phyloP scores from a whole-genome alignment of 1,140 invertebrate species.

The Danaus plexippus region DNA sequence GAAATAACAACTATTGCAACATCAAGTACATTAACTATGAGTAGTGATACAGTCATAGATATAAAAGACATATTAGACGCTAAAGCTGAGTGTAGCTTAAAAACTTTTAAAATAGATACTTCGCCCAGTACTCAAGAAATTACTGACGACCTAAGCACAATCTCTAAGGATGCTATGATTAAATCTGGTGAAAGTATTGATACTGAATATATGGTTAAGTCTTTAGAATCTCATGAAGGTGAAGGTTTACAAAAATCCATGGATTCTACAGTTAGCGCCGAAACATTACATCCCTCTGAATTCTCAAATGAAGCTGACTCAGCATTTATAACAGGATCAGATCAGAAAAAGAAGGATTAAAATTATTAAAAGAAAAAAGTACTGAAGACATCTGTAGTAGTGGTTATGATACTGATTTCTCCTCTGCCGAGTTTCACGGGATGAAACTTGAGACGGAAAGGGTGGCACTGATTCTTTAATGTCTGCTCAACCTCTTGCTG shows the following conservation, averaged over 20 bases:
- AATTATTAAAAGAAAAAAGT: constrained; percentile 69
- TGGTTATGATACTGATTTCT: constrained; percentile 77
- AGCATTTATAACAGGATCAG: constrained; percentile 63
- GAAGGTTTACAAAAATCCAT: constrained; percentile 70
- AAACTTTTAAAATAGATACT: constrained; percentile 45
- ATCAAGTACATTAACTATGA: constrained; percentile 38
- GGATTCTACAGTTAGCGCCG: constrained; percentile 66
- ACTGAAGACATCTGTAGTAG: constrained; percentile 74
- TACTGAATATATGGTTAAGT: constrained; percentile 69
- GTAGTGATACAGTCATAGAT: constrained; percentile 37
- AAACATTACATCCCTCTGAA: constrained; percentile 69
- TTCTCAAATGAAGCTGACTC: constrained; percentile 69
- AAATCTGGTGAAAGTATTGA: constrained; percentile 73
- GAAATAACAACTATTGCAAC: constrained; percentile 20
- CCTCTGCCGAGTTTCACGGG: constrained; percentile 75
- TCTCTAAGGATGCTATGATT: constrained; percentile 72
- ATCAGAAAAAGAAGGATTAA: constrained; percentile 62
- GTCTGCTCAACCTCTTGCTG: constrained; percentile 61
- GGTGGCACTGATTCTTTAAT: constrained; percentile 59
- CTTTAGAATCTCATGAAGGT: constrained; percentile 67
- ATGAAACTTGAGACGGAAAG: constrained; percentile 70
- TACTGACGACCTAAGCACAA: constrained; percentile 54
- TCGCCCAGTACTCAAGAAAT: constrained; percentile 52
- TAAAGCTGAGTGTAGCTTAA: constrained; percentile 49
- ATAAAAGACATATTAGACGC: constrained; percentile 55